A percentile compares a stretch with the other conserved stretches of the same genome.
Evolutionary conservation across 2,888 invertebrate genomes (phyloP).

Genomic region (Dasysyrphus tricinctus): DNA sequence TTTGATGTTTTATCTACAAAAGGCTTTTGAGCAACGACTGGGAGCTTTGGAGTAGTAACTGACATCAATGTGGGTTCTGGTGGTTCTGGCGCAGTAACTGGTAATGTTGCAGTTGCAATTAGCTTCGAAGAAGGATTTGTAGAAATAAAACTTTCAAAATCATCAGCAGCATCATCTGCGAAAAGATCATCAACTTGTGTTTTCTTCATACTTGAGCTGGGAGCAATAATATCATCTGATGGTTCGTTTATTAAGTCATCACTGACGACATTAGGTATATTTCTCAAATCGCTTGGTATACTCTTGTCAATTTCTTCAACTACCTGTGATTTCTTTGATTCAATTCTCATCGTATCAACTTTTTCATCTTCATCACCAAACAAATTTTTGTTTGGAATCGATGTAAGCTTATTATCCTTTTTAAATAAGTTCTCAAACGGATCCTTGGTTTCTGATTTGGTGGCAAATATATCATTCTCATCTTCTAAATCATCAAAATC

Average conservation of each 20-base stretch:
- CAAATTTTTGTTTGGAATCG: background rate
- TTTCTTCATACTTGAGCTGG: background rate
- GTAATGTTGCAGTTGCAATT: background rate
- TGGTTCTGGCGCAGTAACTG: background rate
- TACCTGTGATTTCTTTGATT: background rate
- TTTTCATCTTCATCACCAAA: slow-evolving; percentile 11
- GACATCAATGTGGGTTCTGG: background rate
- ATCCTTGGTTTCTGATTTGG: background rate
- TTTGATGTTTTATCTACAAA: background rate
- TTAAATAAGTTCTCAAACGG: slow-evolving; percentile 12
- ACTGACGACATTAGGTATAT: background rate
- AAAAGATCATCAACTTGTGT: slow-evolving; percentile 40
- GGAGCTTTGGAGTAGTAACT: background rate
- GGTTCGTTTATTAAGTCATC: slow-evolving; percentile 34
- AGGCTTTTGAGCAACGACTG: slow-evolving; percentile 24
- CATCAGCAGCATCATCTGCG: slow-evolving; percentile 46
- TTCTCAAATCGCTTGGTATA: background rate
- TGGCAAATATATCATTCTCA: slow-evolving; percentile 35
- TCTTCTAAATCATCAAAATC: slow-evolving; percentile 35
- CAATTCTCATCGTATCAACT: background rate
- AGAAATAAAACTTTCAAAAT: slow-evolving; percentile 48
- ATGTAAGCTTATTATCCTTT: background rate
- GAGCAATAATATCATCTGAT: slow-evolving; percentile 16
- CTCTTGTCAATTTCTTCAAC: background rate
- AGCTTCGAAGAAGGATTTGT: slow-evolving; percentile 71